Percentiles rank a stretch among this genome's conserved stretches.
Conservation (phyloP, 2,113 vertebrate genomes). For the Seriola quinqueradiata region DNA sequence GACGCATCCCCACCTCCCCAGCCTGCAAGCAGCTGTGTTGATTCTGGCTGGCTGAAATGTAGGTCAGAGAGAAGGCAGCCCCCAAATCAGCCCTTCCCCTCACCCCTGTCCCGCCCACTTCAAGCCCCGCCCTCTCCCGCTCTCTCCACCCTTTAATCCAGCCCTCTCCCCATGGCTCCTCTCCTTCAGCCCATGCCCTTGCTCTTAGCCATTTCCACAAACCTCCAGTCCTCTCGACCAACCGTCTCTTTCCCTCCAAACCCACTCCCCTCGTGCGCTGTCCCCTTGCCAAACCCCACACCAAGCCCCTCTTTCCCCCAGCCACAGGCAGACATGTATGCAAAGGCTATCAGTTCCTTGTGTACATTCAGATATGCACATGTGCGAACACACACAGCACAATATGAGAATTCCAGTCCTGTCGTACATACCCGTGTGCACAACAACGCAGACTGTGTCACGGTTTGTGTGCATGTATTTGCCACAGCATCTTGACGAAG, state of each 20-base stretch:
- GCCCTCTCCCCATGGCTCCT: constrained; percentile 18
- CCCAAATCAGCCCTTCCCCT: constrained; percentile 23
- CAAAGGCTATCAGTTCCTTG: background rate
- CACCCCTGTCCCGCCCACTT: constrained; percentile 14
- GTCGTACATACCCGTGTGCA: background rate
- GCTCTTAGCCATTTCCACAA: constrained; percentile 22
- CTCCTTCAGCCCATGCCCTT: constrained; percentile 36
- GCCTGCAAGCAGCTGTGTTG: constrained; percentile 66
- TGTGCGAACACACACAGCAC: background rate
- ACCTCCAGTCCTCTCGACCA: background rate
- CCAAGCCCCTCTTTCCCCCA: background rate
- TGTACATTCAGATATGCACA: background rate
- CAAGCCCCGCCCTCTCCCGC: constrained; percentile 21
- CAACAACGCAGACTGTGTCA: background rate
- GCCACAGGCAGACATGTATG: background rate
- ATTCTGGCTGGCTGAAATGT: constrained; percentile 76
- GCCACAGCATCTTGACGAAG: background rate
- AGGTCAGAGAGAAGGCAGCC: constrained; percentile 71
- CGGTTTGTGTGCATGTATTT: background rate
- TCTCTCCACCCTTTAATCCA: constrained; percentile 27
- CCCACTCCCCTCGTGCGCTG: background rate
- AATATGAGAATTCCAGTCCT: background rate
- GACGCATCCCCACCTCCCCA: constrained; percentile 42
- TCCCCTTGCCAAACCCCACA: constrained; percentile 4
- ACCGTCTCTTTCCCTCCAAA: background rate